These are phyloP conservation scores for Cephalopholis sonnerati DNA, from an alignment of 2,113 vertebrate species.

Conservation along the genomic window DNA sequence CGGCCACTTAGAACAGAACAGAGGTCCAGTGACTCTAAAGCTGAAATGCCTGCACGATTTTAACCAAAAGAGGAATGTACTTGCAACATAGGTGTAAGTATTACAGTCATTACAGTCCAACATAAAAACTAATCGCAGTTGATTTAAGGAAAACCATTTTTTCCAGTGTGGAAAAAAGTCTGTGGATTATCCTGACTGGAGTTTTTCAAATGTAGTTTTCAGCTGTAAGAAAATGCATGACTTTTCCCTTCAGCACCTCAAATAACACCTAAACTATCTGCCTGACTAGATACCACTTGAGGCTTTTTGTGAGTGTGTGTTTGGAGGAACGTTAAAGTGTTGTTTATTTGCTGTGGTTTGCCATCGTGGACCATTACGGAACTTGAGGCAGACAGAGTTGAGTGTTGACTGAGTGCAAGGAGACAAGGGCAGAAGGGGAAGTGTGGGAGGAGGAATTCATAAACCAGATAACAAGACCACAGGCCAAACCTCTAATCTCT, in stretches of 20 bases:
- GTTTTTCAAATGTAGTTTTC: background rate
- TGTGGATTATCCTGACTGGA: background rate
- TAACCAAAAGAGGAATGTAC: background rate
- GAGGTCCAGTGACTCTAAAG: background rate
- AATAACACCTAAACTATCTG: background rate
- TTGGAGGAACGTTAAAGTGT: background rate
- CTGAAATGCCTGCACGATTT: background rate
- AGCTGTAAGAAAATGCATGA: background rate
- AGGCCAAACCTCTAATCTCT: constrained; percentile 41
- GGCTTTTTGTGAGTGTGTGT: background rate
- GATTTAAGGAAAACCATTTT: background rate
- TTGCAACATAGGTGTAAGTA: background rate
- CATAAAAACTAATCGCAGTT: background rate
- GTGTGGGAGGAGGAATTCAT: constrained; percentile 54
- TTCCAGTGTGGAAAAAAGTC: background rate
- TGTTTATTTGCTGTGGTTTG: background rate
- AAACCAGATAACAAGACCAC: constrained; percentile 46
- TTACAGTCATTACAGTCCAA: background rate
- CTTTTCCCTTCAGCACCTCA: background rate
- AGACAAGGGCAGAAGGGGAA: constrained; percentile 29
- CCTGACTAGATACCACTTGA: background rate
- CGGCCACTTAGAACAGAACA: background rate
- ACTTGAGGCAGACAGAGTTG: constrained; percentile 1
- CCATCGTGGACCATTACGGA: background rate
- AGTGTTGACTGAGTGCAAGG: constrained; percentile 25